Evolutionary conservation across 2,113 vertebrate genomes (phyloP), one percentile per base, ranked within the genome.

Genomic region (Oryzias melastigma): DNA sequence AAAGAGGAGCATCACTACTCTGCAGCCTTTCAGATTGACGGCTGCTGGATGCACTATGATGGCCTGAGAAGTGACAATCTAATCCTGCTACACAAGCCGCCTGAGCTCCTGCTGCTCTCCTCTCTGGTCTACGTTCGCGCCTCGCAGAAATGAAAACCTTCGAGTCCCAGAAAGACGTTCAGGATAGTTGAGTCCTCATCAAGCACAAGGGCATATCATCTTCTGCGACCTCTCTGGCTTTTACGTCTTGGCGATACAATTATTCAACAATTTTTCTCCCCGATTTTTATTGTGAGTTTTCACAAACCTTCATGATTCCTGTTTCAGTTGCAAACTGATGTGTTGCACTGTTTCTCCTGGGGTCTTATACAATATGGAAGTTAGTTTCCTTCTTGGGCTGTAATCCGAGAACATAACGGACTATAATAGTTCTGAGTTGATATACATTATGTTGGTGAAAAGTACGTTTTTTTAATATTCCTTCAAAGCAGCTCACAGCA

Each of bases 1-100:
- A 93, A 91, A 77, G 93, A 94, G 65, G 93, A 95, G 68, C 93
- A 95, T 82, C 94, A 95, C 86, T 95, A 95, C 77, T 95, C 93
- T 5, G 93, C 93, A 48, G 93, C 93, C 44, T 94, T 95, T 86
- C 93, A 94, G 78, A 94, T 94, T 5, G 91, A 93, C 3, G 91
- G 92, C 56, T 92, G 87, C 84, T 94, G 93, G 93, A 90, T 94
- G 92, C 92, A 94, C 80, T 94, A 95, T 1, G 92, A 93, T 29
- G 92, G 93, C 2, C 89, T 95, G 78, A 90, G 92, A 78, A 93
- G 85, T 19, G 90, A 94, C 86, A 95, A 95, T 88, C 88, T 95
- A 68, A 92, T 94, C 71, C 90, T 95, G 64, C 83, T 94, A 56
- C 91, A 94, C 90, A 94, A 93, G 84, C 93, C 95, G 0, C 93